Evolutionary conservation across 2,888 invertebrate genomes (phyloP), one percentile per base, ranked within the genome.

Genomic region (Limnephilus rhombicus): DNA sequence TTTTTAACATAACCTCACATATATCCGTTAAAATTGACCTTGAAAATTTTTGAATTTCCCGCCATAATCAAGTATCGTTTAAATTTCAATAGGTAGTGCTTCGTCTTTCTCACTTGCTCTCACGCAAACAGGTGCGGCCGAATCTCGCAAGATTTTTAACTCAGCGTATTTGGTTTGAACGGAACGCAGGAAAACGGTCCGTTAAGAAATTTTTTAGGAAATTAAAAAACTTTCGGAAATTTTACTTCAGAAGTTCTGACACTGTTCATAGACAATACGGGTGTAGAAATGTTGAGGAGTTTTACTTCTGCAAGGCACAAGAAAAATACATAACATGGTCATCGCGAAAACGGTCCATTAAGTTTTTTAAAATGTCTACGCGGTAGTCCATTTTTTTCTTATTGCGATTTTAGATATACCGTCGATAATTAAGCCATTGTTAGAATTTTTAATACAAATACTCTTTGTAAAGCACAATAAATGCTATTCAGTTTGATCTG

Each of bases 1-100:
- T 68, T 68, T 68, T 11, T 24, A 68, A 91, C 91, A 91, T 92
- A 92, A 92, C 92, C 92, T 92, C 87, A 92, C 89, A 37, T 80
- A 81, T 41, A 80, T 91, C 91, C 92, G 92, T 92, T 92, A 81
- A 45, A 29, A 31, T 80, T 93, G 93, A 92, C 93, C 93, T 93
- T 92, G 92, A 90, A 87, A 85, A 68, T 29, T 87, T 93, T 93
- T 87, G 53, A 93, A 91, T 89, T 93, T 93, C 92, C 92, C 93
- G 93, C 93, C 92, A 91, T 80, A 85, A 83, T 83, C 31, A 31
- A 41, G 41, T 18, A 45, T 41, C 37, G 88, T 92, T 89, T 53
- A 87, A 91, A 80, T 53, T 45, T 82, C 34, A 85, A 89, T 85
- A 45, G 24, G 31, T 7, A 37, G 24, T 83, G 15, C 31, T 83